Evolutionary conservation across 2,888 invertebrate species (phyloP), one percentile per base, ranked within the genome.

Genomic region (Lomographa bimaculata): DNA sequence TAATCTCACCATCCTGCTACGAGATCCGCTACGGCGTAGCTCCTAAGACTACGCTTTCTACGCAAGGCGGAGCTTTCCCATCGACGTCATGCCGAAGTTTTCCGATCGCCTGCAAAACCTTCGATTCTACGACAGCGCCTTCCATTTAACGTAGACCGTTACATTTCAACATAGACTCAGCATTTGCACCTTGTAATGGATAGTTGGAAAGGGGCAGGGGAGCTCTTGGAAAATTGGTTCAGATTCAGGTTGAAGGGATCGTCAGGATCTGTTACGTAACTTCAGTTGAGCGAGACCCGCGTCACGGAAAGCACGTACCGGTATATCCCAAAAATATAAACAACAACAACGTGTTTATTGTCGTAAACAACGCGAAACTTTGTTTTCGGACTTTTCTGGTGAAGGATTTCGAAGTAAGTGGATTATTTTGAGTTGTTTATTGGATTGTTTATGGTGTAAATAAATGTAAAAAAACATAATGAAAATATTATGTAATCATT

Each of bases 271-370:
- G 32, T 87, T 87, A 87, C 86, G 84, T 87, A 87, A 89, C 71
- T 54, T 58, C 79, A 90, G 89, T 90, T 65, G 68, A 62, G 72
- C 68, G 64, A 66, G 60, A 70, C 60, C 69, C 56, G 67, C 64
- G 61, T 55, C 54, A 55, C 57, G 36, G 71, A 62, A 52, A 57
- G 74, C 69, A 79, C 82, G 86, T 71, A 52, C 44, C 40, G 46
- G 38, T 41, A 30, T 42, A 57, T 40, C 34, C 38, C 59, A 47
- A 65, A 63, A 76, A 78, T 60, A 85, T 84, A 87, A 87, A 87
- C 73, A 86, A 84, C 84, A 87, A 85, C 84, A 86, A 76, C 85
- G 76, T 87, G 79, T 81, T 83, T 82, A 71, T 57, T 58, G 61
- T 66, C 86, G 87, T 87, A 84, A 85, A 87, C 84, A 86, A 79